Evolutionary conservation across 2,113 vertebrate genomes (phyloP).

Genomic region (Theristicus caerulescens): DNA sequence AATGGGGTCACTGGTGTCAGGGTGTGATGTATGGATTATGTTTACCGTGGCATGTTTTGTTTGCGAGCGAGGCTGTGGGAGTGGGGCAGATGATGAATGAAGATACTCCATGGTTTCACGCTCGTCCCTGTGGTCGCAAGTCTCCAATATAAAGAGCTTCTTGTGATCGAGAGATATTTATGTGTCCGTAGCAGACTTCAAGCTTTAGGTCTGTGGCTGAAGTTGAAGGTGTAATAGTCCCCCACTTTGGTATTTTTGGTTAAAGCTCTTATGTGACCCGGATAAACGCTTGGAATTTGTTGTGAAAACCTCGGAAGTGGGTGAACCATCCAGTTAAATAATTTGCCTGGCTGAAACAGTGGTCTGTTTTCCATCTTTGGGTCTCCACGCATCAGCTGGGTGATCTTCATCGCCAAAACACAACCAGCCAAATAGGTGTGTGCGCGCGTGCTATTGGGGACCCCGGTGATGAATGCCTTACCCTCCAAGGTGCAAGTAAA

Average conservation of each 20-base stretch:
- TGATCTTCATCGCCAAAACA: background rate
- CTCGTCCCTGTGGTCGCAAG: slow-evolving; percentile 71
- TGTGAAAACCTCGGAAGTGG: background rate
- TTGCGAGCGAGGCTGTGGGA: slow-evolving; percentile 72
- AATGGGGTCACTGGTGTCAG: slow-evolving; percentile 69
- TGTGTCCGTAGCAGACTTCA: background rate
- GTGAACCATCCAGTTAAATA: background rate
- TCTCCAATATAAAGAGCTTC: slow-evolving; percentile 45
- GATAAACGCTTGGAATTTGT: slow-evolving; percentile 3
- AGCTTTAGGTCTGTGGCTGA: slow-evolving; percentile 17
- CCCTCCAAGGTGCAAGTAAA: background rate
- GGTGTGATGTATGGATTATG: slow-evolving; percentile 84
- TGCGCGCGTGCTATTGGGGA: fast-evolving
- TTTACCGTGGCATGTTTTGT: slow-evolving; percentile 84
- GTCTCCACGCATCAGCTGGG: background rate
- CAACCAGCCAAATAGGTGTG: background rate
- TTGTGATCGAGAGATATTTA: slow-evolving; percentile 32
- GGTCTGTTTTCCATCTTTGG: background rate
- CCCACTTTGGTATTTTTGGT: background rate
- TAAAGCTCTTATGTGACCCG: background rate
- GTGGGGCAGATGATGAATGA: slow-evolving; percentile 82
- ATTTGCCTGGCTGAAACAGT: background rate
- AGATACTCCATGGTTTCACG: slow-evolving; percentile 74
- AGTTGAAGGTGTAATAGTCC: slow-evolving; percentile 1
- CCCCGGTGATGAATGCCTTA: background rate